A percentile compares a stretch with the other conserved stretches of the same genome.
Evolutionary conservation across 2,888 invertebrate genomes (phyloP).

Genomic region (Sesamia inferens): DNA sequence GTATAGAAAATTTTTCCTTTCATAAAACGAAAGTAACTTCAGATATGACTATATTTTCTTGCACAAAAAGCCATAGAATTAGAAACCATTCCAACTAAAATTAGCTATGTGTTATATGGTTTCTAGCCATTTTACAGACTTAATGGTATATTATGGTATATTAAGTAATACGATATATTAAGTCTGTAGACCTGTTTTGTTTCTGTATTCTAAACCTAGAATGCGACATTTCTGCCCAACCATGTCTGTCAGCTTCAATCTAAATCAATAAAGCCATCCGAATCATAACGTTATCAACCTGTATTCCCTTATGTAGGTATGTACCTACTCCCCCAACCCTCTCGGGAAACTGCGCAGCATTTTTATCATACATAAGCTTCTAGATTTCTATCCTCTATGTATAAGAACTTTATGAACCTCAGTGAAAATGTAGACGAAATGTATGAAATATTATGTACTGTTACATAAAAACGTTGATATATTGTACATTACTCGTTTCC

Average conservation of each 20-base stretch:
- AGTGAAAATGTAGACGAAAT: background rate
- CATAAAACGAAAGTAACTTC: conserved; percentile 5
- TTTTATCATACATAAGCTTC: conserved; percentile 13
- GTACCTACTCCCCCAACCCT: conserved; percentile 29
- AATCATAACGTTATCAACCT: conserved; percentile 37
- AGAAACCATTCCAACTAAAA: conserved; percentile 7
- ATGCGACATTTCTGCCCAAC: background rate
- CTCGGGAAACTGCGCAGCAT: conserved; percentile 44
- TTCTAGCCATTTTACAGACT: background rate
- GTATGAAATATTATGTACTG: background rate
- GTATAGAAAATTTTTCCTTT: background rate
- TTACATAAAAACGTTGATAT: background rate
- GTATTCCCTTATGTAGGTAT: conserved; percentile 18
- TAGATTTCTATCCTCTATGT: conserved; percentile 12
- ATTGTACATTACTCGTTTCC: background rate
- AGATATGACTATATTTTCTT: conserved; percentile 23
- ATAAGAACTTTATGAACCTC: background rate
- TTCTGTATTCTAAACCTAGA: background rate
- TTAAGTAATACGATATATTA: too few relatives aligned
- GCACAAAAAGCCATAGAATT: conserved; percentile 11
- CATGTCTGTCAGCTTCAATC: conserved; percentile 14
- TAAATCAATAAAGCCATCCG: conserved; percentile 41
- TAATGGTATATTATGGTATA: background rate
- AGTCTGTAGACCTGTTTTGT: background rate
- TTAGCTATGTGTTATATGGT: background rate